Percentiles rank a stretch among this genome's conserved stretches.
Evolutionary conservation across 2,797 vertebrate genomes (phyloP).

Genomic region (Pristis pectinata): DNA sequence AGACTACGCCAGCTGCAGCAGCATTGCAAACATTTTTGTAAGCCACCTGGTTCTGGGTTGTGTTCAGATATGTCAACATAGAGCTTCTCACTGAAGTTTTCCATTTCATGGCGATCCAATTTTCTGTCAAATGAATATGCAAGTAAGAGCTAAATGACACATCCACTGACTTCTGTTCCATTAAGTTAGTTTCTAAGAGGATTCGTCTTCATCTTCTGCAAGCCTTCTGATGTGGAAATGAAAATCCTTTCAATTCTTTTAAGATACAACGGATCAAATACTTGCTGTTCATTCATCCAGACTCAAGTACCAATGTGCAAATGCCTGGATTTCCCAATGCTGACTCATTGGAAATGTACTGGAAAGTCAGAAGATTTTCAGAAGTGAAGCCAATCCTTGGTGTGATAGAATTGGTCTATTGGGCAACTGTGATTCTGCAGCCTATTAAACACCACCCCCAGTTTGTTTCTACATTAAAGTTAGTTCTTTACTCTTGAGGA

Average conservation of each 20-base stretch:
- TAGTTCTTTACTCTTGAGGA: background rate
- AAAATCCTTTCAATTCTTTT: background rate
- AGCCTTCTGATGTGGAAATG: background rate
- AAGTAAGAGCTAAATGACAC: background rate
- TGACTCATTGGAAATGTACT: background rate
- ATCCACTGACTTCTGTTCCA: background rate
- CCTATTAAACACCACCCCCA: background rate
- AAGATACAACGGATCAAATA: background rate
- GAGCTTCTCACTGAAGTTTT: background rate
- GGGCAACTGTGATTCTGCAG: background rate
- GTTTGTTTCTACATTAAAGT: background rate
- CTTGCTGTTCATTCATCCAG: background rate
- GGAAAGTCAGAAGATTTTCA: background rate
- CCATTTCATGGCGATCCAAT: constrained; percentile 1
- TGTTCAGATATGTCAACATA: background rate
- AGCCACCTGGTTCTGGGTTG: background rate
- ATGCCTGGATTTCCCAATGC: background rate
- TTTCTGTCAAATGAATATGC: background rate
- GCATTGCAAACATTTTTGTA: background rate
- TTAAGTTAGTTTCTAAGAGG: no score
- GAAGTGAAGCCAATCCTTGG: background rate
- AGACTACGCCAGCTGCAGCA: background rate
- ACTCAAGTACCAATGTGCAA: background rate
- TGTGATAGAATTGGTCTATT: background rate
- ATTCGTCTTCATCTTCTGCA: background rate